phyloP scores from a whole-genome alignment of 2,888 invertebrate species.

The Apodemia zela region DNA sequence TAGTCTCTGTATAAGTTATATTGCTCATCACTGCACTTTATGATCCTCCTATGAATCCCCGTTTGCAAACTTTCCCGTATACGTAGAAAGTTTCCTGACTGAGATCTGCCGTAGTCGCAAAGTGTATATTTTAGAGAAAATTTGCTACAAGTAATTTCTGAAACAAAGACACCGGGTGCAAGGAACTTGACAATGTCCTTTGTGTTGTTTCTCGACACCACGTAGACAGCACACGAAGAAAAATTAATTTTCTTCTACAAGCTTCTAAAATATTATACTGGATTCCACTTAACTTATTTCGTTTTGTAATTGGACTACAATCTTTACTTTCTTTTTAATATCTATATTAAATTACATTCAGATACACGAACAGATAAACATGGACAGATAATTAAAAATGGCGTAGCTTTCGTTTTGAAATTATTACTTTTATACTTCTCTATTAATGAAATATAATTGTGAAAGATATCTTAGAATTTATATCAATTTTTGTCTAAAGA shows the following conservation, averaged over 20 bases:
- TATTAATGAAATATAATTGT: no score
- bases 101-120: background rate
- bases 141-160: constrained; percentile 11
- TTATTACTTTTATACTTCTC: no score
- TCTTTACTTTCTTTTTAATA: background rate
- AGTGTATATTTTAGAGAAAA: constrained; percentile 14
- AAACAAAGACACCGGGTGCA: constrained; percentile 13
- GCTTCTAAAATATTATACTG: background rate
- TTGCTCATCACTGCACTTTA: constrained; percentile 6
- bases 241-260: background rate
- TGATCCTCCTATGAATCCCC: constrained; percentile 1
- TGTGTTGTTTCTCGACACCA: background rate
- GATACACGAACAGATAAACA: no score
- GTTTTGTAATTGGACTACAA: background rate
- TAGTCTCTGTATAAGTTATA: background rate
- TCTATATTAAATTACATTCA: background rate
- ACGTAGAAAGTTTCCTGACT: background rate
- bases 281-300: background rate
- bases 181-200: constrained; percentile 9
- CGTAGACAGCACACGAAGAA: constrained; percentile 1
- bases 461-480: no score
- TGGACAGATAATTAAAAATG: no score
- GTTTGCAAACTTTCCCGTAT: constrained; percentile 7
- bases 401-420: no score
- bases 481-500: no score